A percentile compares a stretch with the other conserved stretches of the same genome.
phyloP scores from a whole-genome alignment of 2,888 invertebrate genomes.

The Oxystoma pomonae region DNA sequence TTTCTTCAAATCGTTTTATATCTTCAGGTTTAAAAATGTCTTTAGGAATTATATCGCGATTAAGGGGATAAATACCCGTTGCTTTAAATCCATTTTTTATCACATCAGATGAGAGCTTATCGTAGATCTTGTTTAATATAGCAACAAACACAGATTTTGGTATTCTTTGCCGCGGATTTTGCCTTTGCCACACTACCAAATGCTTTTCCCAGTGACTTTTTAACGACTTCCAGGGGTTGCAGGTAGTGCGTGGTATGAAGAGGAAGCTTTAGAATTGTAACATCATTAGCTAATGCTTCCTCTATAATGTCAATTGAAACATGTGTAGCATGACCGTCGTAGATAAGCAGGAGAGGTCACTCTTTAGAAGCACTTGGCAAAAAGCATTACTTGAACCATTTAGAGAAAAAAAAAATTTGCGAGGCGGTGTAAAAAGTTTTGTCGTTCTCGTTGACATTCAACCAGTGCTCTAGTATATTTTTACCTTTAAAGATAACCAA shows the following conservation, averaged over 20 bases:
- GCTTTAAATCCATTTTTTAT: constrained; percentile 14
- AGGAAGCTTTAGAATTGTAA: constrained; percentile 20
- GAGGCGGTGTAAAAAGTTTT: constrained; percentile 35
- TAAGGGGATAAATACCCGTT: constrained; percentile 12
- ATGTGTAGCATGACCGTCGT: constrained; percentile 17
- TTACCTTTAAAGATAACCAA: constrained; percentile 39
- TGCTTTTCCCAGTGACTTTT: constrained; percentile 16
- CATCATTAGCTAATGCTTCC: constrained; percentile 3
- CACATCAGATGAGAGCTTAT: constrained; percentile 9
- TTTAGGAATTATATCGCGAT: constrained; percentile 14
- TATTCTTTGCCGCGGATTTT: constrained; percentile 18
- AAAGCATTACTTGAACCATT: too few species aligned
- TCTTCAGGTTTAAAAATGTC: constrained; percentile 19
- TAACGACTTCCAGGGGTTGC: constrained; percentile 20
- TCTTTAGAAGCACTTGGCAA: constrained; percentile 32
- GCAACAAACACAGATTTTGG: constrained; percentile 13
- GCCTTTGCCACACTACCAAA: constrained; percentile 19
- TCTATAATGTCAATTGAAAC: constrained; percentile 5
- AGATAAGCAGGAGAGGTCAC: constrained; percentile 22
- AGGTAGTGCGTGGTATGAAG: constrained; percentile 18
- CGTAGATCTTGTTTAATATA: constrained; percentile 14
- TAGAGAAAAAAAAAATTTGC: constrained; percentile 36
- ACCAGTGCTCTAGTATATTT: constrained; percentile 40
- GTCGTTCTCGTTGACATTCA: constrained; percentile 28
- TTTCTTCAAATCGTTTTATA: neutral